phyloP scores from a whole-genome alignment of 2,797 vertebrate species.

The Xyrichtys novacula region DNA sequence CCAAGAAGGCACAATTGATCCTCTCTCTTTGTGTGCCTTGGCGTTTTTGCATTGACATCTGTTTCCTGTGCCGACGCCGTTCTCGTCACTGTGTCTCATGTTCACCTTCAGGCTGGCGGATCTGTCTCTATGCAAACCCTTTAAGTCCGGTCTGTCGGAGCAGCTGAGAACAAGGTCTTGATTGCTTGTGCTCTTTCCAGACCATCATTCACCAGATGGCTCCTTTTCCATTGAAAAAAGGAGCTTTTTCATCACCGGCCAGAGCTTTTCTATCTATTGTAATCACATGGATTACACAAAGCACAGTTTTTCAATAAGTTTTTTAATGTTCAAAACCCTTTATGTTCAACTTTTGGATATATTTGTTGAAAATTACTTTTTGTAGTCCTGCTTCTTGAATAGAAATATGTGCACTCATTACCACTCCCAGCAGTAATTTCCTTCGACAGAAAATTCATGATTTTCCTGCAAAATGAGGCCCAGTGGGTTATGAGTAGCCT shows the following conservation, averaged over 20 bases:
- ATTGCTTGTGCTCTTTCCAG: conserved; percentile 62
- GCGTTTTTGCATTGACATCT: conserved; percentile 52
- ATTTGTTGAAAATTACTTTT: conserved; percentile 2
- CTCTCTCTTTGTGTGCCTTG: conserved; percentile 46
- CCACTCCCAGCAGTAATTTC: conserved; percentile 10
- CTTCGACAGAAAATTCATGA: background rate
- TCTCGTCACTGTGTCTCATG: conserved; percentile 47
- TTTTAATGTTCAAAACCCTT: background rate
- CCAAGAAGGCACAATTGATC: conserved; percentile 66
- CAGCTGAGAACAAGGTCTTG: conserved; percentile 62
- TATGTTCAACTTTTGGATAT: background rate
- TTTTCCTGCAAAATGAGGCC: conserved; percentile 16
- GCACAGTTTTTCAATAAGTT: background rate
- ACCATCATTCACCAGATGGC: conserved; percentile 71
- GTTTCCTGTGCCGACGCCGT: conserved; percentile 52
- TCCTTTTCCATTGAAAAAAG: conserved; percentile 36
- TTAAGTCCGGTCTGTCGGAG: conserved; percentile 17
- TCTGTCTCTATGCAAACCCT: conserved; percentile 57
- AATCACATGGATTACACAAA: conserved; percentile 21
- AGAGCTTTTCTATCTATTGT: conserved; percentile 8
- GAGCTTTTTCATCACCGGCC: conserved; percentile 18
- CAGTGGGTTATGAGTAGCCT: background rate
- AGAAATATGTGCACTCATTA: background rate
- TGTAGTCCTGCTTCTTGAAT: background rate
- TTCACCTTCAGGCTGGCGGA: conserved; percentile 66